A percentile compares a stretch with the other conserved stretches of the same genome.
Conservation (phyloP, 2,888 invertebrate species). For the Euplagia quadripunctaria region DNA sequence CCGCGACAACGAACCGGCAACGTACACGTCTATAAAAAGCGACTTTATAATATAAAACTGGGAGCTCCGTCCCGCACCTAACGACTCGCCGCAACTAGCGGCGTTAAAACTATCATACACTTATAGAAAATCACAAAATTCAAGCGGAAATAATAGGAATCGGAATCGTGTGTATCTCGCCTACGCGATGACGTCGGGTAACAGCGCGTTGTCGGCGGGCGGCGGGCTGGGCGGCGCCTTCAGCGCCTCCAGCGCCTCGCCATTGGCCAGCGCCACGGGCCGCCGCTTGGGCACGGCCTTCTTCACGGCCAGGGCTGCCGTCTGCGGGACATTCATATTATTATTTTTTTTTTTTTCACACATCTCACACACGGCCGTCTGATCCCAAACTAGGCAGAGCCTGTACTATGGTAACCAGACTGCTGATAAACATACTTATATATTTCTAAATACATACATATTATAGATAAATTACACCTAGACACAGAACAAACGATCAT, state of each 20-base stretch:
- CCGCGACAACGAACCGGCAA: constrained; percentile 64
- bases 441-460: too few relatives aligned
- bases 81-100: constrained; percentile 76
- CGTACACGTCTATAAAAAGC: constrained; percentile 83
- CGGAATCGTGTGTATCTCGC: constrained; percentile 50
- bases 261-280: constrained; percentile 54
- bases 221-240: constrained; percentile 86
- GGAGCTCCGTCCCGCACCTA: constrained; percentile 83
- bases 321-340: constrained; percentile 58
- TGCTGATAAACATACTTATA: too few relatives aligned
- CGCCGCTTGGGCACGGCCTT: constrained; percentile 63
- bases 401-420: too few relatives aligned
- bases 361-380: too few relatives aligned
- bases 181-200: constrained; percentile 85
- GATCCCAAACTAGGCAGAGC: too few relatives aligned
- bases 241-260: constrained; percentile 54
- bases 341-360: too few relatives aligned
- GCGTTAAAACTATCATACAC: constrained; percentile 83
- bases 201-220: constrained; percentile 72
- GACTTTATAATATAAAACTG: constrained; percentile 85
- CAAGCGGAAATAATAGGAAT: constrained; percentile 87
- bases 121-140: constrained; percentile 87
- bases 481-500: too few relatives aligned
- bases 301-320: constrained; percentile 65
- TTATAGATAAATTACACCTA: too few relatives aligned